Percentiles rank a stretch among this genome's conserved stretches.
phyloP scores from a whole-genome alignment of 2,888 invertebrate genomes.

The Apamea monoglypha region DNA sequence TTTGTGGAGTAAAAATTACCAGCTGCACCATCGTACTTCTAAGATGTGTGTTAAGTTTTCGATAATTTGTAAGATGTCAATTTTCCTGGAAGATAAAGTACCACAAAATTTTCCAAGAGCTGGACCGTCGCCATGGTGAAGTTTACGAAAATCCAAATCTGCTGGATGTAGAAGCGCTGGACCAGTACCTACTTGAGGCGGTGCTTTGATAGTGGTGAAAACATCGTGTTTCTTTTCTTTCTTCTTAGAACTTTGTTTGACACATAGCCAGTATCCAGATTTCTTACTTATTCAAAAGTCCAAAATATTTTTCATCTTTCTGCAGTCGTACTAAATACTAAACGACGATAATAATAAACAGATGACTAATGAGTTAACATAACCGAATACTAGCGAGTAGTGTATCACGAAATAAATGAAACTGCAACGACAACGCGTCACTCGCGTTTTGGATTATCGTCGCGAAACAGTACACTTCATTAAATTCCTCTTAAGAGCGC shows the following conservation, averaged over 20 bases:
- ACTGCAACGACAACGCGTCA: constrained; percentile 28
- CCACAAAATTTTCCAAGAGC: background rate
- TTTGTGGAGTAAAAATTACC: background rate
- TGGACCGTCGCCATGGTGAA: background rate
- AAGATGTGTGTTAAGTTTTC: background rate
- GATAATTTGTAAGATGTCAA: background rate
- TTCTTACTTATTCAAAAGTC: background rate
- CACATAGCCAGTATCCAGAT: background rate
- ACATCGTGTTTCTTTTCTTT: too few species aligned
- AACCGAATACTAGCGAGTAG: background rate
- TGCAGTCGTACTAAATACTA: background rate
- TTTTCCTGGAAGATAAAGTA: background rate
- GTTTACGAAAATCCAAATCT: background rate
- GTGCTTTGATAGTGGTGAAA: too few species aligned
- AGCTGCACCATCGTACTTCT: background rate
- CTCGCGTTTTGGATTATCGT: too few species aligned
- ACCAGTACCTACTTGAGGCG: background rate
- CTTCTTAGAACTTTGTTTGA: background rate
- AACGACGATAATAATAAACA: background rate
- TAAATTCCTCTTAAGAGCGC: constrained; percentile 45
- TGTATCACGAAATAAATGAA: background rate
- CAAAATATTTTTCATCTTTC: background rate
- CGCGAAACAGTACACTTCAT: constrained; percentile 15
- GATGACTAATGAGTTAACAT: background rate
- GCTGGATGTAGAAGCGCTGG: background rate